Evolutionary conservation across 2,888 invertebrate genomes (phyloP).

Genomic region (Pandemis corylana): DNA sequence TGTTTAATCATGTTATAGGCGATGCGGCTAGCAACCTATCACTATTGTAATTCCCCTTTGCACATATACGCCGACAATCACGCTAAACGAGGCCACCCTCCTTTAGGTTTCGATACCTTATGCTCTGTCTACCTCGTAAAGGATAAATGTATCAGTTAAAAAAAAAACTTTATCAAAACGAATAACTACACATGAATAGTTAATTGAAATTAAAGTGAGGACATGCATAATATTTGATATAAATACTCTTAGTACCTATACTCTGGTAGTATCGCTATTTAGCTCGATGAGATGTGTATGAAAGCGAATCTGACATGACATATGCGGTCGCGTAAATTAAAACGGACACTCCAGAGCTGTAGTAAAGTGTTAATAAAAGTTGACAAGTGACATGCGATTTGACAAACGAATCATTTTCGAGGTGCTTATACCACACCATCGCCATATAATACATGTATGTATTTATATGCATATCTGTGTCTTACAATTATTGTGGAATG

Average conservation of each 20-base stretch:
- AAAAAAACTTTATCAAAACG: too few species aligned
- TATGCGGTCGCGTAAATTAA: conserved; percentile 17
- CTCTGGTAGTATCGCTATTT: conserved; percentile 2
- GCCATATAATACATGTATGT: too few species aligned
- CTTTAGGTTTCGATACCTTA: too few species aligned
- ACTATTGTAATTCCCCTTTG: too few species aligned
- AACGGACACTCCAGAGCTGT: conserved; percentile 14
- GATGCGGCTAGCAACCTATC: too few species aligned
- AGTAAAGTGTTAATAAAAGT: conserved; percentile 23
- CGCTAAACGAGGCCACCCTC: too few species aligned
- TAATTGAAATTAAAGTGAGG: not conserved
- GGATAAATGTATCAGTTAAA: too few species aligned
- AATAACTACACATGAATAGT: not conserved
- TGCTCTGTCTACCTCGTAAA: too few species aligned
- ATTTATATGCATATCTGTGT: too few species aligned
- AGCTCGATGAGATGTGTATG: conserved; percentile 30
- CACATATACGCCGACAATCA: too few species aligned
- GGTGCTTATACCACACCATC: not conserved
- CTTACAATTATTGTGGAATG: too few species aligned
- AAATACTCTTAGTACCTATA: not conserved
- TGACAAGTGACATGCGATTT: conserved; percentile 30
- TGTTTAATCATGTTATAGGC: too few species aligned
- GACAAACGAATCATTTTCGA: not conserved
- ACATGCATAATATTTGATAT: not conserved
- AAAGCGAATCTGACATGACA: conserved; percentile 35